Evolutionary conservation across 1,140 invertebrate genomes (phyloP), one percentile per base, ranked within the genome.

Genomic region (Rhyzopertha dominica): DNA sequence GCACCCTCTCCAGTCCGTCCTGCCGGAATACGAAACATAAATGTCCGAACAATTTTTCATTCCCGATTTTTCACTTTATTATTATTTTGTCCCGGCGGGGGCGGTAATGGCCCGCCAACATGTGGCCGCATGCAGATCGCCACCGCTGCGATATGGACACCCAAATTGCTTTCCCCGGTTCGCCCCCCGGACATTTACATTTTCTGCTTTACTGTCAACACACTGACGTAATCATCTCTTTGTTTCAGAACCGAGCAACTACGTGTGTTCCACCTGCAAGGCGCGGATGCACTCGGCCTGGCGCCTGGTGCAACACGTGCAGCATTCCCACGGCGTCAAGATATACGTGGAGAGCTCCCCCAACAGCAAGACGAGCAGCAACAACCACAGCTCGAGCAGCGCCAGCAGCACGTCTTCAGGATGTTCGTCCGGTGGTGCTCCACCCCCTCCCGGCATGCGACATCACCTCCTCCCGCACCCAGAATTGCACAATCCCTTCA

Each of bases 251-350:
- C 94, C 95, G 47, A 85, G 84, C 66, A 89, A 88, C 74, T 89
- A 95, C 66, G 83, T 92, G 26, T 98, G 95, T 69, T 92, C 84
- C 12, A 95, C 93, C 22, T 98, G 95, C 72, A 93, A 93, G 54
- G 82, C 86, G 38, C 80, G 87, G 28, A 80, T 90, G 37, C 80
- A 84, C 53, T 95, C 93, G 16, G 92, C 95, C 0, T 98, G 94
- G 94, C 78, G 83, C 30, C 74, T 98, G 48, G 78, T 98, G 8
- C 92, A 96, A 66, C 95, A 98, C 65, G 92, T 89, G 12, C 94
- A 98, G 69, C 87, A 86, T 52, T 80, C 84, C 32, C 94, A 97
- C 66, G 93, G 93, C 13, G 84, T 95, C 45, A 89, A 93, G 65
- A 90, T 97, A 53, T 97, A 95, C 71, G 78, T 87, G 18, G 85